Conservation (phyloP, 2,797 vertebrate genomes). For the Phoeniculus purpureus region DNA sequence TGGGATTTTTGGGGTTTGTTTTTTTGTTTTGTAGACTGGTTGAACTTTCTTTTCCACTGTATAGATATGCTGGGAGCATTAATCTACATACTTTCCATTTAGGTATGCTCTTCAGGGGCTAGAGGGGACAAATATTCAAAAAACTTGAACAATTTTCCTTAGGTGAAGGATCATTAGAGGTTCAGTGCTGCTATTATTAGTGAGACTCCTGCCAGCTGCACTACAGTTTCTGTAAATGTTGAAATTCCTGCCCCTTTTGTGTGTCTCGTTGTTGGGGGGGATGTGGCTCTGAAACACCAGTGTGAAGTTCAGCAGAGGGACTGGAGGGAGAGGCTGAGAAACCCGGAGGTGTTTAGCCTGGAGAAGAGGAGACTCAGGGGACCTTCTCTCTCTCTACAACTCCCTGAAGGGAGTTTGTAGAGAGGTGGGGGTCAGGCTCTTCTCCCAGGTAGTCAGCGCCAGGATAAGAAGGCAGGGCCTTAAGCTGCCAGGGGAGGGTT, state of each 20-base stretch:
- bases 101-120: conserved; percentile 49
- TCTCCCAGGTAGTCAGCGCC: no score
- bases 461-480: no score
- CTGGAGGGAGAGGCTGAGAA: no score
- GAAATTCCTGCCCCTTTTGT: not conserved
- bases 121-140: conserved; percentile 32
- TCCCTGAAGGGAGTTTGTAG: no score
- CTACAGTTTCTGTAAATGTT: not conserved
- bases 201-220: not conserved
- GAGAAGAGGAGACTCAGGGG: no score
- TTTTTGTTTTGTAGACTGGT: not conserved
- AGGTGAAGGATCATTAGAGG: conserved; percentile 37
- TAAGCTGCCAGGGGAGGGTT: no score
- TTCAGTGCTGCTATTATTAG: not conserved
- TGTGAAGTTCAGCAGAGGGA: not conserved
- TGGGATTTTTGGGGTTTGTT: no score
- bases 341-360: no score
- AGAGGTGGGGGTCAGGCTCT: no score
- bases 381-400: no score
- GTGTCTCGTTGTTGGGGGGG: not conserved
- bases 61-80: not conserved
- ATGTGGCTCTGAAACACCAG: not conserved
- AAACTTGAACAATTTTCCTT: conserved; percentile 57
- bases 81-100: conserved; percentile 23
- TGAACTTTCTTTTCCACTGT: not conserved